Conservation (phyloP, 2,113 vertebrate species). For the Charadrius vociferus region DNA sequence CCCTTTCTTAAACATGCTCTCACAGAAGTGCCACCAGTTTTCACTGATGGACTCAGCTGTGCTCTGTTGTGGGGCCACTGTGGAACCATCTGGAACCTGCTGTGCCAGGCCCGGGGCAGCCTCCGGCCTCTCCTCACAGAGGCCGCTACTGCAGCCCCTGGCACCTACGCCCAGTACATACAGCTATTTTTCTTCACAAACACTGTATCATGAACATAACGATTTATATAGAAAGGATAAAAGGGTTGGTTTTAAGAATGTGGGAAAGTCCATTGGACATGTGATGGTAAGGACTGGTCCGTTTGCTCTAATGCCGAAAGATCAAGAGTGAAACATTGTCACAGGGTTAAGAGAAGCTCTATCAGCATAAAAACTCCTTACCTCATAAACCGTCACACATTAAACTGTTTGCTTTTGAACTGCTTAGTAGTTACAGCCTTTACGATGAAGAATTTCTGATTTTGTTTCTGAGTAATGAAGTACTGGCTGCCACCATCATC, state of each 20-base stretch:
- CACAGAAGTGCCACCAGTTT: not conserved
- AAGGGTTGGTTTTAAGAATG: not conserved
- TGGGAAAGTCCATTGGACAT: not conserved
- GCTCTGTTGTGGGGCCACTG: rapidly evolving
- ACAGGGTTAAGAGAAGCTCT: not conserved
- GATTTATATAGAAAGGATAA: not conserved
- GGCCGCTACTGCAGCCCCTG: rapidly evolving
- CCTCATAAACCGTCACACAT: not conserved
- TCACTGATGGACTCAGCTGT: not conserved
- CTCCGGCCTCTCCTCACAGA: rapidly evolving
- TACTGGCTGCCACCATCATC: not conserved
- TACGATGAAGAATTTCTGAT: slow-evolving; percentile 25
- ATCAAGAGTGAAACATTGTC: not conserved
- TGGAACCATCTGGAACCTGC: not conserved
- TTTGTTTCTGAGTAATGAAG: slow-evolving; percentile 49
- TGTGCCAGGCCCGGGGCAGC: no score
- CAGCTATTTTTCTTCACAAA: not conserved
- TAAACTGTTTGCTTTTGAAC: slow-evolving; percentile 21
- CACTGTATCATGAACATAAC: not conserved
- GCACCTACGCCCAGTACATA: rapidly evolving
- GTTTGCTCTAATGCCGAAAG: not conserved
- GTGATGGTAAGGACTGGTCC: not conserved
- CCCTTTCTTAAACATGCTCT: rapidly evolving
- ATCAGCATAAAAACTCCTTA: slow-evolving; percentile 6
- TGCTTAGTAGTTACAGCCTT: not conserved